Evolutionary conservation across 2,113 vertebrate species (phyloP).

Genomic region (Lophochroa leadbeateri): DNA sequence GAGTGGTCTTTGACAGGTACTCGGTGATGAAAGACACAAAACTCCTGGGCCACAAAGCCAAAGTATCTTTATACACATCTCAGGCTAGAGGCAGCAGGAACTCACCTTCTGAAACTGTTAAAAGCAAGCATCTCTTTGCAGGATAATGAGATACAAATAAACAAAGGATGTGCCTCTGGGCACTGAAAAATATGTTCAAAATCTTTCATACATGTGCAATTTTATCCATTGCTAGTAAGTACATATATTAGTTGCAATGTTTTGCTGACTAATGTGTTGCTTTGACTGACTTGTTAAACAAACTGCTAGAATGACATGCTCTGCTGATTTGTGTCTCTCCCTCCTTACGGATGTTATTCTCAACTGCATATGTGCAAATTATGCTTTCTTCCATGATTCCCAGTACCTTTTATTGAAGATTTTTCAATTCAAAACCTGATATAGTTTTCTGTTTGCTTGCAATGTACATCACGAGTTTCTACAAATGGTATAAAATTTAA

Average conservation of each 20-base stretch:
- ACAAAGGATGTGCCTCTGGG: neutral
- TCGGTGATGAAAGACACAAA: neutral
- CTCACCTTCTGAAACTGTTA: neutral
- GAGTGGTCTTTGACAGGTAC: neutral
- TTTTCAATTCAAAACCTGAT: neutral
- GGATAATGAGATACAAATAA: neutral
- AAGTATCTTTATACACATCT: neutral
- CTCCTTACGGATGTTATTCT: neutral
- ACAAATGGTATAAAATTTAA: neutral
- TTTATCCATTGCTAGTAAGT: neutral
- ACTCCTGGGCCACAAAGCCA: neutral
- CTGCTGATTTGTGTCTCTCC: neutral
- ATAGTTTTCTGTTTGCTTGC: neutral
- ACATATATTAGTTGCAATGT: neutral
- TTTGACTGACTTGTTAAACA: neutral
- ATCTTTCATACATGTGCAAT: neutral
- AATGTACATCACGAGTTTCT: neutral
- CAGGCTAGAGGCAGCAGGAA: neutral
- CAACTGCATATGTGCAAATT: neutral
- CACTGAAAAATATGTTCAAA: neutral
- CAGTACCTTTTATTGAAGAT: neutral
- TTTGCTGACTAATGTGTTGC: neutral
- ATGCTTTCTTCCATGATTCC: neutral
- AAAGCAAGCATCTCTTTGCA: neutral
- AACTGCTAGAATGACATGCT: neutral